Base-by-base conservation (phyloP, 2,113 vertebrate genomes). In the Mormyrus iriodes region DNA sequence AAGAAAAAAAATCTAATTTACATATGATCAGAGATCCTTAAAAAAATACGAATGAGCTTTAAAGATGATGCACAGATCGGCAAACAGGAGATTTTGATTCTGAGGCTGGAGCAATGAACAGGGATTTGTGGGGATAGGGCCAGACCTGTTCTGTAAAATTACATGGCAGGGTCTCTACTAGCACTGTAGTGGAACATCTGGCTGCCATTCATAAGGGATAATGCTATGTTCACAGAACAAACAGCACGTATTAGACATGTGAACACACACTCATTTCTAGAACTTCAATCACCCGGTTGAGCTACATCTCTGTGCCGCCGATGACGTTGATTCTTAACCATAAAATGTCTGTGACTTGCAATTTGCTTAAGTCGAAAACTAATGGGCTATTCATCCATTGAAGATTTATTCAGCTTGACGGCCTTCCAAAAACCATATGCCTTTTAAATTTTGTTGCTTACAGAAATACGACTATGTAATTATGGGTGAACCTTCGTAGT, bases 401-500 rank as follows among this genome's bases (percentile, higher is more conserved):
- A 69, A 69, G 27, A 31, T 69, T 79, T 39, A 79, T 79, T 42
- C 12, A 79, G 73, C 35, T 84, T 48, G 44, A 84, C 44, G 9
- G 82, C 82, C 44, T 48, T 84, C 44, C 82, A 82, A 84, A 48
- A 84, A 84, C 82, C 82, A 84, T 84, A 84, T 35, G 44, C 21
- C 82, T 48, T 84, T 24, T 48, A 31, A 84, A 48, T 48, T 46
- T 24, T 84, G 39, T 84, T 46, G 21, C 39, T 42, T n/a, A n/a
- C 82, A 84, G 42, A 48, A 84, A 46, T 48, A 79, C 12, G 19
- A 42, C 73, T 79, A 79, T 79, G 35, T 79, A 84, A 84, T 84
- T 84, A 84, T 42, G 24, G 82, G 73, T 42, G 35, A 79, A 76
- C 19, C 35, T 79, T 79, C 0, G 1, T 19, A 79, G 69, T 76